These are phyloP conservation scores for Ctenodactylus gundi DNA, from an alignment of 2,113 vertebrate species.

Conservation along the genomic window DNA sequence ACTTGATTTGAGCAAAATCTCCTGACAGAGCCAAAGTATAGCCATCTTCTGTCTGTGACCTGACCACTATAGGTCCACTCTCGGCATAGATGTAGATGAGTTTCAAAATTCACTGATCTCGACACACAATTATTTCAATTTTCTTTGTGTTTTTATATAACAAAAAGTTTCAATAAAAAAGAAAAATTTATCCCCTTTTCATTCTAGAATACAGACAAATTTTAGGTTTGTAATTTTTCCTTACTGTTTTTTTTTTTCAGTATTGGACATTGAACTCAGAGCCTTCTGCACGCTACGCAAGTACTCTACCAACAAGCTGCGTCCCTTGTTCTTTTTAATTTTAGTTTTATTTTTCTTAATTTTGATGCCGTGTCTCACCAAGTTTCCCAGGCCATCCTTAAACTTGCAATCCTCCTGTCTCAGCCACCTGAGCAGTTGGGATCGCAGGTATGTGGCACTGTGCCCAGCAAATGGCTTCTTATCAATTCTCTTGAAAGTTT, in stretches of 20 bases:
- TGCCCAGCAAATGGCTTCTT: not conserved
- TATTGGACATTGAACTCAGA: not conserved
- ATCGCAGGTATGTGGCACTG: not conserved
- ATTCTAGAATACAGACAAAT: not conserved
- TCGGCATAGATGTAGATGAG: no score
- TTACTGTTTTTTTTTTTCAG: not conserved
- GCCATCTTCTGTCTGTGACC: not conserved
- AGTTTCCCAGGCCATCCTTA: not conserved
- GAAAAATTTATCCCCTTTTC: not conserved
- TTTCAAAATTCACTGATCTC: not conserved
- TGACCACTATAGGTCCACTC: not conserved
- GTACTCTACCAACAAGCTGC: not conserved
- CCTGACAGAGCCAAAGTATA: not conserved
- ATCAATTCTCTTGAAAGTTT: slow-evolving; percentile 1
- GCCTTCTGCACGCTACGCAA: not conserved
- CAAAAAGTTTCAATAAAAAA: slow-evolving; percentile 18
- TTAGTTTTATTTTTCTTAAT: not conserved
- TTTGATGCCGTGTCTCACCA: not conserved
- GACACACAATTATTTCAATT: not conserved
- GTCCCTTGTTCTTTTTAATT: not conserved
- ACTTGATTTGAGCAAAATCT: not conserved
- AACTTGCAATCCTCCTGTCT: not conserved
- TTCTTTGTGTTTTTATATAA: not conserved
- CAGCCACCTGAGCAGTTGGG: not conserved
- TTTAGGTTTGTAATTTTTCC: slow-evolving; percentile 1